phyloP scores from a whole-genome alignment of 2,888 invertebrate genomes.

The Ganaspis brasiliensis region DNA sequence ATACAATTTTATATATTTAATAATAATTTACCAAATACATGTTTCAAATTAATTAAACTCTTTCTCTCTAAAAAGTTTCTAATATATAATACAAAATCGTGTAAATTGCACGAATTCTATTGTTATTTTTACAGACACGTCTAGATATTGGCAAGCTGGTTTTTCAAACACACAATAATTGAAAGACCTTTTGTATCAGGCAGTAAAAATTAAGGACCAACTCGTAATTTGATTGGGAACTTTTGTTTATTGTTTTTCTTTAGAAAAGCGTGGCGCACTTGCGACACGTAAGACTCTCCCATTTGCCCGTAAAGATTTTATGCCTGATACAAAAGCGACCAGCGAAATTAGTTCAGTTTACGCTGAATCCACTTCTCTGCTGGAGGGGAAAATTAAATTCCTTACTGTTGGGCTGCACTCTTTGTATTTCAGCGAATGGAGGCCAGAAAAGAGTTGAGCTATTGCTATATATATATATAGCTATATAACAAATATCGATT shows the following conservation, averaged over 20 bases:
- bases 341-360: constrained; percentile 15
- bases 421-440: constrained; percentile 24
- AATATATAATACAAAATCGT: too few relatives aligned
- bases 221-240: not conserved
- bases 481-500: constrained; percentile 59
- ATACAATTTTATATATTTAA: too few relatives aligned
- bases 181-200: not conserved
- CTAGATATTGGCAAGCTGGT: not conserved
- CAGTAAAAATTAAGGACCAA: not conserved
- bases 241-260: constrained; percentile 4
- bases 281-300: not conserved
- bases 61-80: too few relatives aligned
- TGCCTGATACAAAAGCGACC: constrained; percentile 4
- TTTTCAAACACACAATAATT: not conserved
- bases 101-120: too few relatives aligned
- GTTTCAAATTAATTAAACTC: too few relatives aligned
- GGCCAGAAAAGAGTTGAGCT: constrained; percentile 10
- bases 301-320: not conserved
- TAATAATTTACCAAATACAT: too few relatives aligned
- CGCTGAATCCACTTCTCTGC: not conserved
- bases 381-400: constrained; percentile 28
- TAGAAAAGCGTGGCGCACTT: not conserved
- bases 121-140: too few relatives aligned
- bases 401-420: not conserved
- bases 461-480: constrained; percentile 14